Evolutionary conservation across 2,888 invertebrate genomes (phyloP), one percentile per base, ranked within the genome.

Genomic region (Epirrhoe alternata): DNA sequence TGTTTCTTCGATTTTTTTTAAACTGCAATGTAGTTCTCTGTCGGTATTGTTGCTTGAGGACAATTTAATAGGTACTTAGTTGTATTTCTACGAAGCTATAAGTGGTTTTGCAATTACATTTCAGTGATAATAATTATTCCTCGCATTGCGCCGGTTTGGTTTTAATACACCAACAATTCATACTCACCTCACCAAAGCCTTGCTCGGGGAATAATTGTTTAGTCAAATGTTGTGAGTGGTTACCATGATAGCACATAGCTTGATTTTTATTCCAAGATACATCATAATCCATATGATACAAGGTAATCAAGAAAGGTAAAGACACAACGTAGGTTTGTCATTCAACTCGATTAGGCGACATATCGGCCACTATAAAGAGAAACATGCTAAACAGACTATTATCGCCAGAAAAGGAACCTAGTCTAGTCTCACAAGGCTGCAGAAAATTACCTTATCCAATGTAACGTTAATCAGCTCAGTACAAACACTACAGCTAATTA

Each of bases 401-500:
- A 69, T 65, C 45, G 55, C 60, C 66, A 65, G 67, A 68, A 69
- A 73, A 68, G 71, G 69, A 69, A 70, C 57, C 63, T 65, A 61
- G 57, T 66, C 63, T 65, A 61, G 57, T 66, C 65, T 60, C 45
- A 66, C 69, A 68, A 69, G 68, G 64, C 59, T 30, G 31, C 52
- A 49, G 47, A 70, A 63, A 68, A 71, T 63, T 64, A 31, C 63
- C 57, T 65, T 65, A 64, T 68, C 61, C 60, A 66, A 51, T 49
- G 49, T 47, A 63, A 35, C 53, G 42, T 64, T 59, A 65, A 61
- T 67, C 47, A 84, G 83, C 83, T 82, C 81, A 71, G 73, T 78
- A 77, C 78, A 75, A 79, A 81, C 78, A 79, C 76, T 75, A 80
- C 76, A 74, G 75, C 77, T 83, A 86, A 86, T 86, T 83, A 86